These are phyloP conservation scores for Kryptolebias marmoratus DNA, from an alignment of 2,113 vertebrate species.

Conservation along the genomic window DNA sequence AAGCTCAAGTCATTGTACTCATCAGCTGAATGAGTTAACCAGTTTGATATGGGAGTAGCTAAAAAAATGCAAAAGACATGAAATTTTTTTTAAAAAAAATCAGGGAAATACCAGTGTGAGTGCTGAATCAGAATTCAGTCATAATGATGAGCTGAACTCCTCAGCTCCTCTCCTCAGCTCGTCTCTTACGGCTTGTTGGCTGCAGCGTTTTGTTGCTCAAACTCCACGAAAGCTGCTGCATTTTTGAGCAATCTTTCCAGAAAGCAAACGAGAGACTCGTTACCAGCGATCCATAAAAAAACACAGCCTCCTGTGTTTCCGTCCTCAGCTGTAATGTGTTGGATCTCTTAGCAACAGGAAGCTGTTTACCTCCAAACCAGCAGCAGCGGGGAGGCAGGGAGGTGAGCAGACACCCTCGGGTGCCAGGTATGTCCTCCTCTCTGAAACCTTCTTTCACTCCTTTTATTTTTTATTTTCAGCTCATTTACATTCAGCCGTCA, in stretches of 20 bases:
- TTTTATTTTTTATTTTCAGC: neutral
- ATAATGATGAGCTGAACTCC: too few relatives aligned
- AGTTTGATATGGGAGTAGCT: too few relatives aligned
- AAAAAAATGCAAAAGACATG: too few relatives aligned
- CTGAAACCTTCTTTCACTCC: neutral
- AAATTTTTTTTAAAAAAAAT: too few relatives aligned
- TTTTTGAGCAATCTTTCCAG: neutral
- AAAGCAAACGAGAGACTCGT: neutral
- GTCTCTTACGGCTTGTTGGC: neutral
- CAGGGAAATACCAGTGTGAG: too few relatives aligned
- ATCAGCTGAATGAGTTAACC: too few relatives aligned
- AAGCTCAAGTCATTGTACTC: too few relatives aligned
- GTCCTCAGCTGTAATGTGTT: conserved; percentile 17
- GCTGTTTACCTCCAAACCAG: conserved; percentile 49
- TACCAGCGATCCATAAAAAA: neutral
- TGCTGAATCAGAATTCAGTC: too few relatives aligned
- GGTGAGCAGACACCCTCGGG: conserved; percentile 27
- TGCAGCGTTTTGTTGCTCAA: neutral
- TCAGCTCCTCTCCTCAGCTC: neutral
- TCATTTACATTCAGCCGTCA: conserved; percentile 14
- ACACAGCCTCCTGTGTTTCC: conserved; percentile 6
- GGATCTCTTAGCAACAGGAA: conserved; percentile 66
- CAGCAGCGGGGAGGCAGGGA: conserved; percentile 1
- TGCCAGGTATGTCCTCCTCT: conserved; percentile 31
- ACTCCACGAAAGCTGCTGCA: neutral